Evolutionary conservation across 2,797 vertebrate species (phyloP), one percentile per base, ranked within the genome.

Genomic region (Lutra lutra): DNA sequence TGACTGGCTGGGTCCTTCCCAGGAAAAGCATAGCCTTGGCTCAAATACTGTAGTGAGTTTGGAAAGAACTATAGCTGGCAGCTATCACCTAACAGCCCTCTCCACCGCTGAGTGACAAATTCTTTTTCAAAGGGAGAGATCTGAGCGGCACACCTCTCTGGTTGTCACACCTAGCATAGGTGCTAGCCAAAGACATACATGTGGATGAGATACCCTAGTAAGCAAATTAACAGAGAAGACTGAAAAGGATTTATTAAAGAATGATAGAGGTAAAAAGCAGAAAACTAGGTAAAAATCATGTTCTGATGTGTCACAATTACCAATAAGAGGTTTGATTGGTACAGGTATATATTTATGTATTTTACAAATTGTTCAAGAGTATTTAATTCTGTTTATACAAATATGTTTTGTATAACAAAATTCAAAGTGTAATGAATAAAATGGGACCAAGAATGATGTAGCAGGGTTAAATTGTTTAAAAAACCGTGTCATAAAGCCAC

Each of bases 161-260:
- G 6, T 12, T 75, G n/a, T 66, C 56, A 73, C 25, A 82, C 40
- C 5, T 38, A 56, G 66, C 8, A 21, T 46, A 85, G 46, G 3
- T 60, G 54, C 54, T 72, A 54, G 58, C 20, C 62, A 29, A 87
- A 94, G 78, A 64, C 35, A 79, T 14, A 6, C n/a, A 43, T 40
- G 48, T 75, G 40, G 10, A 77, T 51, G 60, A 92, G 27, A 40
- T 77, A 54, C 11, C 14, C 14, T 58, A 54, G 51, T 27, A 60
- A 70, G 66, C 32, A 75, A 89, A 89, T 64, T 89, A 43, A 72
- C 13, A 23, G 27, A 72, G 35, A 80, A 60, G 13, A 87, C 48
- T 73, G 25, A 79, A 88, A 88, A 51, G 21, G 14, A 48, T 66
- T 86, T 92, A 92, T 86, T 92, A 75, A 89, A 88, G 29, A 87